phyloP scores from a whole-genome alignment of 92 coral and sea anemone species.

The Virgularia gustaviana region DNA sequence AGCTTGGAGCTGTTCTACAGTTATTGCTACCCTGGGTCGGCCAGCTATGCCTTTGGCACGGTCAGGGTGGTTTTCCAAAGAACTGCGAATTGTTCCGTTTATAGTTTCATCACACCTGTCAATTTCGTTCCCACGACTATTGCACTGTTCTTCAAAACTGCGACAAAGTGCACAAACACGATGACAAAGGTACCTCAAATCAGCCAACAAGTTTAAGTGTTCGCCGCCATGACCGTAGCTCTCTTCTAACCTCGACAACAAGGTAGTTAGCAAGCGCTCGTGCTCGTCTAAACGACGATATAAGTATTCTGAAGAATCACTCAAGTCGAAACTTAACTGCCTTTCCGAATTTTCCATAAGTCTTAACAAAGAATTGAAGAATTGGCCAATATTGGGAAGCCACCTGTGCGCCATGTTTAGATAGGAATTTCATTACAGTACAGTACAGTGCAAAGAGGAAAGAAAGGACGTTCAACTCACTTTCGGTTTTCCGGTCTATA shows the following conservation, averaged over 20 bases:
- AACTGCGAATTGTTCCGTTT: no score
- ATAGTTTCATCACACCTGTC: no score
- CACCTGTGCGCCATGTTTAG: constrained; percentile 43
- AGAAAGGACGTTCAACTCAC: no score
- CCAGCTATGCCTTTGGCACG: constrained; percentile 25
- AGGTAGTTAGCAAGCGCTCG: constrained; percentile 31
- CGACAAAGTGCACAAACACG: constrained; percentile 18
- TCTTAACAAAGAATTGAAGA: constrained; percentile 32
- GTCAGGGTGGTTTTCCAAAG: constrained; percentile 36
- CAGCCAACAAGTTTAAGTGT: constrained; percentile 20
- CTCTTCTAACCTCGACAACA: constrained; percentile 37
- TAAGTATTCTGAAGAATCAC: constrained; percentile 45
- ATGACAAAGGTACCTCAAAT: constrained; percentile 29
- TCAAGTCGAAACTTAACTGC: constrained; percentile 22
- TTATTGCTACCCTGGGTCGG: constrained; percentile 41
- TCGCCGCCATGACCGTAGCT: constrained; percentile 17
- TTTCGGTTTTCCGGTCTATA: no score
- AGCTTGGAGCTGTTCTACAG: constrained; percentile 40
- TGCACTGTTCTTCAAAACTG: constrained; percentile 16
- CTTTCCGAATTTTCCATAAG: constrained; percentile 40
- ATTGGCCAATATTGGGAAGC: constrained; percentile 41
- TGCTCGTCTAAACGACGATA: constrained; percentile 47
- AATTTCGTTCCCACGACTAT: neutral
- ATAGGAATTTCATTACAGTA: no score
- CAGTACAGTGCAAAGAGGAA: no score